Base-by-base conservation (phyloP, 2,113 vertebrate genomes). In the Channa argus region DNA sequence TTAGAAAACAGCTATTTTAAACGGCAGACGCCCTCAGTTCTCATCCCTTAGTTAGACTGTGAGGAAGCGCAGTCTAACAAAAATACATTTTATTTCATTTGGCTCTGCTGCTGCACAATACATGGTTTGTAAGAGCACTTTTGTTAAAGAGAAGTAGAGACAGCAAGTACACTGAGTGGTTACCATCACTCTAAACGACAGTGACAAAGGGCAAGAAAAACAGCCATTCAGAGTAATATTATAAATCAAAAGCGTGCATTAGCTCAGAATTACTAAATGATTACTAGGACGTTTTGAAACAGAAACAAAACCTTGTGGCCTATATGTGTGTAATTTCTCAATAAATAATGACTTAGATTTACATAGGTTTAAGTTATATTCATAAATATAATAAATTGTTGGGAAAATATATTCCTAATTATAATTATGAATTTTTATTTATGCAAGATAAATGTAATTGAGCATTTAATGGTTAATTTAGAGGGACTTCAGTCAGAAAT, bases 181-280 rank as follows among this genome's bases (percentile, higher is more conserved):
- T 81, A 33, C 65, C 80, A 78, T 93, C 92, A 86, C 61, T 70
- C 55, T 83, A 52, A 87, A 92, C 86, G 71, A 80, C 49, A 67
- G 52, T 82, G 80, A 84, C 65, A 64, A 8, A 58, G 82, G 8
- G 63, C 89, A 93, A 50, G 68, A 80, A 82, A 88, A 91, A 33
- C 90, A 89, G 6, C 13, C 59, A 66, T 65, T 87, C 10, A 5
- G 15, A 24, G 14, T 72, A 52, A 82, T 82, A 63, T 53, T 14
- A 77, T 77, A 59, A 63, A 44, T 75, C 7, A 63, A 39, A 43
- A 76, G 68, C 2, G 74, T 75, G 62, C 11, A 41, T 56, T 6
- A 54, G 63, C 56, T 69, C 76, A 14, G 10, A 71, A 13, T 38
- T 24, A 24, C 24, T 24, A 24, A 24, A 24, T 24, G 24, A 24